Percentiles rank a stretch among this genome's conserved stretches.
These are phyloP conservation scores for Phalacrocorax carbo DNA, from an alignment of 2,113 vertebrate species.

Conservation along the genomic window DNA sequence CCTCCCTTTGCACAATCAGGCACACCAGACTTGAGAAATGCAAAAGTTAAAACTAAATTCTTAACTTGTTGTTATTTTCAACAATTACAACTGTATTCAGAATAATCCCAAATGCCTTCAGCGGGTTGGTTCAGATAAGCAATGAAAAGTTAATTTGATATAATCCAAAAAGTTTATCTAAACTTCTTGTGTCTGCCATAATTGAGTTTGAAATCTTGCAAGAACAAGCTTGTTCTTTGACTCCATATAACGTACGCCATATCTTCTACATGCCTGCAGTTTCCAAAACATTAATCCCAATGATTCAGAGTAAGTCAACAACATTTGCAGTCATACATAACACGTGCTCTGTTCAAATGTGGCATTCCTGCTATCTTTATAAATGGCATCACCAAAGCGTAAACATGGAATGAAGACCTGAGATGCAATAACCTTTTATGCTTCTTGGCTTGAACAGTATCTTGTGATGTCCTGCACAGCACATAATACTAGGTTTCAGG, in stretches of 20 bases:
- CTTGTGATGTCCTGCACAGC: not conserved
- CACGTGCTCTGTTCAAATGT: not conserved
- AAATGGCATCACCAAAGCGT: not conserved
- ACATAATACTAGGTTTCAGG: not conserved
- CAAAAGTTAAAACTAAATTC: not conserved
- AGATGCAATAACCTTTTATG: conserved; percentile 23
- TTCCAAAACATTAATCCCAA: conserved; percentile 38
- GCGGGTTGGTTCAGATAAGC: conserved; percentile 46
- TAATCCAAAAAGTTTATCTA: conserved; percentile 33
- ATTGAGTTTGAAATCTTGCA: conserved; percentile 47
- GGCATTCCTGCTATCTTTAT: not conserved
- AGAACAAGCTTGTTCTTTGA: conserved; percentile 11
- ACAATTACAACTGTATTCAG: not conserved
- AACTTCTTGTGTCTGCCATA: conserved; percentile 27
- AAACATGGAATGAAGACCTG: not conserved
- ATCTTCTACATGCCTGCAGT: not conserved
- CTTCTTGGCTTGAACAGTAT: conserved; percentile 5
- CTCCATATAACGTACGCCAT: not conserved
- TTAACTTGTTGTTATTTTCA: not conserved
- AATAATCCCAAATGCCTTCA: conserved; percentile 18
- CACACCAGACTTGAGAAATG: not conserved
- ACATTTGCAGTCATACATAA: not conserved
- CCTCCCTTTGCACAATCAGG: not conserved
- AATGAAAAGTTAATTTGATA: conserved; percentile 43
- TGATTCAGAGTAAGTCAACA: not conserved